Conservation (phyloP, 2,113 vertebrate species). For the Taurulus bubalis region DNA sequence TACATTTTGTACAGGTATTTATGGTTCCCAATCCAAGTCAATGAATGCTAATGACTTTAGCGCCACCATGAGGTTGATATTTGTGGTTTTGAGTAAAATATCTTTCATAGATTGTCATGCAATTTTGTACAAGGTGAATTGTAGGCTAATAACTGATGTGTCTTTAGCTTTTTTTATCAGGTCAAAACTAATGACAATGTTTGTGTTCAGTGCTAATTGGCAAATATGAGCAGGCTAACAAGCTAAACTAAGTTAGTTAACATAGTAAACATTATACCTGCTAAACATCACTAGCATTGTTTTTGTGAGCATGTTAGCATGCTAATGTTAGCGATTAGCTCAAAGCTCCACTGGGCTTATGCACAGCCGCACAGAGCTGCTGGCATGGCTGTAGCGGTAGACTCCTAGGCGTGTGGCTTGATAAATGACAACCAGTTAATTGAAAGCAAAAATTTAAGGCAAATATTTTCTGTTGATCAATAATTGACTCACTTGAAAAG, state of each 20-base stretch:
- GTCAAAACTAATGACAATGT: not conserved
- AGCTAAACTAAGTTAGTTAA: not conserved
- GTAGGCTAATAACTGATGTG: not conserved
- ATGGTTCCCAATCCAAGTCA: not conserved
- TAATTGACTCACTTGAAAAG: not conserved
- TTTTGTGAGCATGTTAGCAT: constrained; percentile 11
- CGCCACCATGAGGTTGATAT: not conserved
- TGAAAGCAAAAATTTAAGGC: not conserved
- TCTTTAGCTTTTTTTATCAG: not conserved
- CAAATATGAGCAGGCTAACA: not conserved
- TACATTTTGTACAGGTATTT: not conserved
- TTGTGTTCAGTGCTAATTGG: not conserved
- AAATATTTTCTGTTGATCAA: not conserved
- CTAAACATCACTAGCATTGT: not conserved
- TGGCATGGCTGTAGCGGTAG: not conserved
- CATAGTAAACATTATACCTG: not conserved
- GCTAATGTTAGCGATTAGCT: constrained; percentile 15
- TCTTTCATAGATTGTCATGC: not conserved
- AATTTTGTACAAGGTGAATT: not conserved
- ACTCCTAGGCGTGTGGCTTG: not conserved
- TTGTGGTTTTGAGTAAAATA: not conserved
- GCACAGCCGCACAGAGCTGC: not conserved
- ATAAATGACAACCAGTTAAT: not conserved
- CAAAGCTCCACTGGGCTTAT: not conserved
- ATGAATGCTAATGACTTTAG: not conserved